Conservation (phyloP, 2,113 vertebrate species). For the Antechinus flavipes region DNA sequence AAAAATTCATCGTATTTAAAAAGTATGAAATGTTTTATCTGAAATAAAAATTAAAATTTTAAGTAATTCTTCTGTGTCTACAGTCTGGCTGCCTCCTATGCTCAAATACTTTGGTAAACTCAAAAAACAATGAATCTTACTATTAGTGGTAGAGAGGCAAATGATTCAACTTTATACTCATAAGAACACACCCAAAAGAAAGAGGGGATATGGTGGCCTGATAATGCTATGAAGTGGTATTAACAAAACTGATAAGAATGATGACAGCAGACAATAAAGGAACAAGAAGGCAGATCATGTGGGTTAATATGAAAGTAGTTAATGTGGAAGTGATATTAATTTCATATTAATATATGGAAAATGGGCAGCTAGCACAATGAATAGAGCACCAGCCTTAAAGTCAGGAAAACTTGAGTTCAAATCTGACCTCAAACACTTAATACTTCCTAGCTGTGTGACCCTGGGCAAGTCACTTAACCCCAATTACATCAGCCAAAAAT, state of each 20-base stretch:
- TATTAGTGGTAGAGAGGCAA: neutral
- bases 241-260: neutral
- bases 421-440: too few relatives aligned
- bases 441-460: too few relatives aligned
- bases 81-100: neutral
- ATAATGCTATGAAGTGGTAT: neutral
- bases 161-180: neutral
- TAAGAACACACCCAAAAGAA: neutral
- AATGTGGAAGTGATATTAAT: neutral
- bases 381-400: too few relatives aligned
- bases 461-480: too few relatives aligned
- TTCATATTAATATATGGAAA: neutral
- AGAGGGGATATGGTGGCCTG: neutral
- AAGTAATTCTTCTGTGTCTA: slow-evolving; percentile 23
- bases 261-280: neutral
- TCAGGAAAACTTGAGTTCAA: too few relatives aligned
- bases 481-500: too few relatives aligned
- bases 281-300: neutral
- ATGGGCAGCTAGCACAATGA: too few relatives aligned
- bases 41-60: slow-evolving; percentile 21
- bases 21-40: slow-evolving; percentile 38
- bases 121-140: neutral
- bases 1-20: neutral
- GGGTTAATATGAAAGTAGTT: neutral
- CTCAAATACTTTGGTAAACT: slow-evolving; percentile 35